Evolutionary conservation across 1,140 invertebrate species (phyloP).

Genomic region (Drosophila bipectinata): DNA sequence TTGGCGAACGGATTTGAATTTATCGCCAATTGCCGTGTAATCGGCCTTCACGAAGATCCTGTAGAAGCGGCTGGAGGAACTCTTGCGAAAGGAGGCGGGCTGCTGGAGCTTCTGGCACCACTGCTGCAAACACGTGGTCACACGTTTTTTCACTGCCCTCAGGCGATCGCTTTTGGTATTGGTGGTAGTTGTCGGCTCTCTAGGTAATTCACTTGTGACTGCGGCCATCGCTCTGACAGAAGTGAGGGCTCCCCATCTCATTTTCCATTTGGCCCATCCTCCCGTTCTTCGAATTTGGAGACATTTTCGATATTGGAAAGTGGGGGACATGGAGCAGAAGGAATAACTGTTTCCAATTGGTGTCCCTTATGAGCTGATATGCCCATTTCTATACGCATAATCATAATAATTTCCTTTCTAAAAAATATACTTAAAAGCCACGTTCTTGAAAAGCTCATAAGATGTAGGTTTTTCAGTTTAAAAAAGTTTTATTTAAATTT

Average conservation of each 20-base stretch:
- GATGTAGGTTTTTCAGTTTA: too few relatives aligned
- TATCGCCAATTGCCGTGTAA: slow-evolving; percentile 35
- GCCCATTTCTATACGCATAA: too few relatives aligned
- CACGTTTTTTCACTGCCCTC: slow-evolving; percentile 57
- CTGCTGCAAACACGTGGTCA: slow-evolving; percentile 78
- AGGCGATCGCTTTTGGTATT: slow-evolving; percentile 35
- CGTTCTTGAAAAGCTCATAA: too few relatives aligned
- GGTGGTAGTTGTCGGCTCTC: slow-evolving; percentile 56
- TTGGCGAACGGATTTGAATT: slow-evolving; percentile 44
- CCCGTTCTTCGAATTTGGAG: slow-evolving; percentile 3
- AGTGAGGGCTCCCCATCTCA: slow-evolving; percentile 39
- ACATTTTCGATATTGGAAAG: not conserved
- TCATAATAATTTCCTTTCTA: too few relatives aligned
- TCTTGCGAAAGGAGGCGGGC: slow-evolving; percentile 26
- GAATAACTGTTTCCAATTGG: not conserved
- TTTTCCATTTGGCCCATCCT: slow-evolving; percentile 3
- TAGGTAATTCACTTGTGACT: slow-evolving; percentile 75
- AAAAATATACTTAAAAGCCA: too few relatives aligned
- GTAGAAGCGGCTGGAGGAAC: slow-evolving; percentile 37
- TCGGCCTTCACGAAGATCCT: slow-evolving; percentile 48
- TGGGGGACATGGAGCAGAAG: too few relatives aligned
- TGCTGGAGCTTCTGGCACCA: slow-evolving; percentile 55
- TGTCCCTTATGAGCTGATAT: too few relatives aligned
- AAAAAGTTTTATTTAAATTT: too few relatives aligned
- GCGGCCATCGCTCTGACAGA: slow-evolving; percentile 66